These are phyloP conservation scores for Ormyrus thymus DNA, from an alignment of 2,888 invertebrate genomes.

Conservation along the genomic window DNA sequence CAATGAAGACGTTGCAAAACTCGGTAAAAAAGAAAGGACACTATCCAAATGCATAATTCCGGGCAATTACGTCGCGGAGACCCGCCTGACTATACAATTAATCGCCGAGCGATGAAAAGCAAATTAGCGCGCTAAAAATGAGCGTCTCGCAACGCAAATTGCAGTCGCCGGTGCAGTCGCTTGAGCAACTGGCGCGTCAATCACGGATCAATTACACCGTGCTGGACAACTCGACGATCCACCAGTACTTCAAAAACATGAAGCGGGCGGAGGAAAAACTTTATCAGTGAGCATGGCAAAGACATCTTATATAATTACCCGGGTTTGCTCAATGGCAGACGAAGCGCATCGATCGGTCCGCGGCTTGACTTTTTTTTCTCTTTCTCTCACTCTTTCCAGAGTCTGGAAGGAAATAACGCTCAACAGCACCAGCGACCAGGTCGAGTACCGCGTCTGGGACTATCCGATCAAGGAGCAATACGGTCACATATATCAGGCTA, in stretches of 20 bases:
- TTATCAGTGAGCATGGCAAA: conserved; percentile 79
- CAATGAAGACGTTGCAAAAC: no score
- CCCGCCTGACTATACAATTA: no score
- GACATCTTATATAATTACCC: conserved; percentile 8
- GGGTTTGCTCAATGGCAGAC: neutral
- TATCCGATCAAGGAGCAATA: conserved; percentile 95
- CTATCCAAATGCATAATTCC: no score
- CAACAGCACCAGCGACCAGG: conserved; percentile 87
- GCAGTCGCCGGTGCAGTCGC: conserved; percentile 89
- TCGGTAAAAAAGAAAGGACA: no score
- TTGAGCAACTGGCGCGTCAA: conserved; percentile 91
- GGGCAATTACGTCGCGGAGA: no score
- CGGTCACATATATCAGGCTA: conserved; percentile 89
- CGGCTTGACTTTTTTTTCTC: no score
- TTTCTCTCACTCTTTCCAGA: conserved; percentile 74
- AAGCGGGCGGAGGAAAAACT: conserved; percentile 92
- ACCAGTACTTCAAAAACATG: conserved; percentile 93
- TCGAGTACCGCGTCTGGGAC: conserved; percentile 91
- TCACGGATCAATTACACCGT: conserved; percentile 94
- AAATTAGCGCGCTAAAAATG: no score
- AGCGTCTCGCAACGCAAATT: conserved; percentile 54
- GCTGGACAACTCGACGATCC: conserved; percentile 83
- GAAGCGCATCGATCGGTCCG: conserved; percentile 3
- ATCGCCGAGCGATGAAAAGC: no score
- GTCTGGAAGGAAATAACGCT: conserved; percentile 93